phyloP scores from a whole-genome alignment of 2,797 vertebrate species.

The Limnodromus scolopaceus region DNA sequence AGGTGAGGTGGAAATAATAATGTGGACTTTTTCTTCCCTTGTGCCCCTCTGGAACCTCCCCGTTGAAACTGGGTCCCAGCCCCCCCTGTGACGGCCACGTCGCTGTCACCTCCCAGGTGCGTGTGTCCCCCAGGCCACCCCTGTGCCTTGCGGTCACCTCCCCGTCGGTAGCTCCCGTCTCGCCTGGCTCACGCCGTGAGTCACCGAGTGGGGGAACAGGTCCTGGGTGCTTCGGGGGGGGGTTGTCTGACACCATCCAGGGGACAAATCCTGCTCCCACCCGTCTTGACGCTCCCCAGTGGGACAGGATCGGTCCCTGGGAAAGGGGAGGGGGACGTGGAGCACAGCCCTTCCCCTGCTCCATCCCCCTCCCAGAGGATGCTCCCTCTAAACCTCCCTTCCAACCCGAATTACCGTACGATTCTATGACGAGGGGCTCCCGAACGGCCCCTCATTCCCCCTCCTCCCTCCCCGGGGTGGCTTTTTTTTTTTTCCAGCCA shows the following conservation, averaged over 20 bases:
- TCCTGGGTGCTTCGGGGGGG: neutral
- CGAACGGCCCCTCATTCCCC: neutral
- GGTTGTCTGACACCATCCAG: neutral
- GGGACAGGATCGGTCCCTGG: neutral
- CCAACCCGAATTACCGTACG: neutral
- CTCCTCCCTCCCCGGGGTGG: rapidly evolving
- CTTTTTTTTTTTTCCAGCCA: neutral
- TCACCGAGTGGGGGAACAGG: neutral
- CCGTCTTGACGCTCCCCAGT: rapidly evolving
- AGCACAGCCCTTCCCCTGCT: neutral
- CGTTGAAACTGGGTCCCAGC: rapidly evolving
- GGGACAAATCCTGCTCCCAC: neutral
- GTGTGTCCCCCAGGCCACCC: neutral
- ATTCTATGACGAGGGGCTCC: neutral
- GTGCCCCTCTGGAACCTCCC: rapidly evolving
- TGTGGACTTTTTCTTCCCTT: rapidly evolving
- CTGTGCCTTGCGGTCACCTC: neutral
- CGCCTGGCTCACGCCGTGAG: neutral
- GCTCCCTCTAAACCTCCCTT: neutral
- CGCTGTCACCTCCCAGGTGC: neutral
- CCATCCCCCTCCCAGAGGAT: neutral
- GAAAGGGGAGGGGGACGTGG: rapidly evolving
- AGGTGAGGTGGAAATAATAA: rapidly evolving
- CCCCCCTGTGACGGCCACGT: neutral
- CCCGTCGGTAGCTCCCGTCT: neutral